Evolutionary conservation across 2,888 invertebrate genomes (phyloP).

Genomic region (Leucophenga montana): DNA sequence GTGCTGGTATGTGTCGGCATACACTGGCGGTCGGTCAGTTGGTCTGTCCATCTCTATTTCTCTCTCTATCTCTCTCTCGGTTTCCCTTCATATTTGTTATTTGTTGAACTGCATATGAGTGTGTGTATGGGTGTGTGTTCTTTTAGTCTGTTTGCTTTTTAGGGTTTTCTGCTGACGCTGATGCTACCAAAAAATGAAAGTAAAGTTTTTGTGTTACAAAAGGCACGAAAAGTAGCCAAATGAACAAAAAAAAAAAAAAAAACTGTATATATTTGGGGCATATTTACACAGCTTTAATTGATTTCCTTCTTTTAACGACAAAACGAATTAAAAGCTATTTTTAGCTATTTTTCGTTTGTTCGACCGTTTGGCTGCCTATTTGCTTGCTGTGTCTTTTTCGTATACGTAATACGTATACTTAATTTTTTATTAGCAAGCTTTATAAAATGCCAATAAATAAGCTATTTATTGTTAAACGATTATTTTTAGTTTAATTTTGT

Average conservation of each 20-base stretch:
- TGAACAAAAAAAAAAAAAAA: background rate
- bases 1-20: constrained; percentile 11
- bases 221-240: no score
- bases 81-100: background rate
- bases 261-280: background rate
- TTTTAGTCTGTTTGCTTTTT: constrained; percentile 8
- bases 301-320: background rate
- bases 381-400: no score
- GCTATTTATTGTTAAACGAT: no score
- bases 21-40: no score
- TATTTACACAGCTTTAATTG: constrained; percentile 18
- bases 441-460: no score
- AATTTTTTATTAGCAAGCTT: no score
- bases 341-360: no score
- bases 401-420: no score
- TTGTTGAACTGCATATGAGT: background rate
- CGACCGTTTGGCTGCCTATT: no score
- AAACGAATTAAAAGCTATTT: no score
- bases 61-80: background rate
- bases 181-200: background rate
- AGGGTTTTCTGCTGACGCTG: constrained; percentile 11
- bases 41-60: no score
- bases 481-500: no score
- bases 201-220: background rate
- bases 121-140: background rate